phyloP scores from a whole-genome alignment of 2,888 invertebrate species.

The Altica lythri region DNA sequence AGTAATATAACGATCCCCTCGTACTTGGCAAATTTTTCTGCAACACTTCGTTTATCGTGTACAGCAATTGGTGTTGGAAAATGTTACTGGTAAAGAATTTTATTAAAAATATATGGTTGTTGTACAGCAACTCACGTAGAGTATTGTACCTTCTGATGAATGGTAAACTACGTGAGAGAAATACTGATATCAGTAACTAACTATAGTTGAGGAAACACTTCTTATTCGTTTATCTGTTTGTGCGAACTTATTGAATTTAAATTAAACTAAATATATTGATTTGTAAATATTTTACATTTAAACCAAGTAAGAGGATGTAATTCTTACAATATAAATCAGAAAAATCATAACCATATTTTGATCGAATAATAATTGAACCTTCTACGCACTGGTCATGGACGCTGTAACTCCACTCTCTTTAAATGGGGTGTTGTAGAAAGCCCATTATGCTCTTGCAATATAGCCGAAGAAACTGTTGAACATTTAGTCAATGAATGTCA shows the following conservation, averaged over 20 bases:
- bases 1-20: background rate
- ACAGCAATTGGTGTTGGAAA: slow-evolving; percentile 4
- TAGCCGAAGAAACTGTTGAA: too few species aligned
- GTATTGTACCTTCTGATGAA: slow-evolving; percentile 42
- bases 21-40: background rate
- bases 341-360: too few species aligned
- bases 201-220: slow-evolving; percentile 31
- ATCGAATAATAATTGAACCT: too few species aligned
- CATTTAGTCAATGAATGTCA: too few species aligned
- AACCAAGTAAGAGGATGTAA: too few species aligned
- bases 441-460: too few species aligned
- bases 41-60: background rate
- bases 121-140: slow-evolving; percentile 39
- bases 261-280: slow-evolving; percentile 19
- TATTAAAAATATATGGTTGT: slow-evolving; percentile 36
- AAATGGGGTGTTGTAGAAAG: too few species aligned
- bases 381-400: too few species aligned
- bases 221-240: slow-evolving; percentile 12
- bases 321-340: too few species aligned
- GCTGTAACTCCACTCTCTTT: too few species aligned
- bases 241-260: slow-evolving; percentile 24
- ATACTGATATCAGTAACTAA: slow-evolving; percentile 32
- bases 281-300: too few species aligned
- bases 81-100: slow-evolving; percentile 28
- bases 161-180: slow-evolving; percentile 39